phyloP scores from a whole-genome alignment of 2,113 vertebrate genomes.

The Lontra canadensis region DNA sequence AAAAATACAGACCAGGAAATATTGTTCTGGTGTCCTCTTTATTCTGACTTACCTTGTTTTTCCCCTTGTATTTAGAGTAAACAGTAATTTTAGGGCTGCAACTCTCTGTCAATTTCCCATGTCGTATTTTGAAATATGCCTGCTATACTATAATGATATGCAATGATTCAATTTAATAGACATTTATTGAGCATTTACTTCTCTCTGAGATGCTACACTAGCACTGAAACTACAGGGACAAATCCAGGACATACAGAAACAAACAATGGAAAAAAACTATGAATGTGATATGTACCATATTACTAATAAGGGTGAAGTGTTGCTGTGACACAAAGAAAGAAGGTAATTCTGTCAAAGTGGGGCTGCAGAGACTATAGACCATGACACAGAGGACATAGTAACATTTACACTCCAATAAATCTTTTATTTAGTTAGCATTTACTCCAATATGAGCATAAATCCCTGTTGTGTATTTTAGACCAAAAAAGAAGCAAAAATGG shows the following conservation, averaged over 20 bases:
- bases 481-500: not conserved
- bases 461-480: not conserved
- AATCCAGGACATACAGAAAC: not conserved
- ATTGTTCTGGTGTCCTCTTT: not conserved
- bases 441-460: not conserved
- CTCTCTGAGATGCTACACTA: not conserved
- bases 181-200: constrained; percentile 14
- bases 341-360: not conserved
- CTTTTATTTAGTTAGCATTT: constrained; percentile 12
- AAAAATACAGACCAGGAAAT: constrained; percentile 18
- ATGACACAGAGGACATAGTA: not conserved
- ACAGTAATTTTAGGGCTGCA: not conserved
- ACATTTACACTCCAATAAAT: not conserved
- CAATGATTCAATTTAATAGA: not conserved
- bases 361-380: not conserved
- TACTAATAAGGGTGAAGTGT: not conserved
- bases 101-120: not conserved
- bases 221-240: not conserved
- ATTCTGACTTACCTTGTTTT: not conserved
- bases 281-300: not conserved
- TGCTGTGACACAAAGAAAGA: not conserved
- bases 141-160: not conserved
- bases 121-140: not conserved
- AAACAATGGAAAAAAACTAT: not conserved
- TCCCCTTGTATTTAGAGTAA: not conserved